Conservation (phyloP, 1,140 invertebrate genomes). For the Solenopsis invicta region DNA sequence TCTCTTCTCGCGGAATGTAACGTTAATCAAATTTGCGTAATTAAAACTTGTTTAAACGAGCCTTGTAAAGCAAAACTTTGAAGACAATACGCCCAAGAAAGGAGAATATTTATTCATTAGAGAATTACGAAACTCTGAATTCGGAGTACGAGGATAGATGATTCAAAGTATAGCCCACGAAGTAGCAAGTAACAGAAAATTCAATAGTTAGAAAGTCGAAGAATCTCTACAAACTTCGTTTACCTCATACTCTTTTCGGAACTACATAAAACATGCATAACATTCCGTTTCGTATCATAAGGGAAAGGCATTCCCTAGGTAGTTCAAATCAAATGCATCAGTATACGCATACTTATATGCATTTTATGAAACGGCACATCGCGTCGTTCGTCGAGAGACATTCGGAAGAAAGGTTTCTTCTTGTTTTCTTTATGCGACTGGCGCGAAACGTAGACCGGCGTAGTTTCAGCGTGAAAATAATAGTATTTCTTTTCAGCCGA, state of each 20-base stretch:
- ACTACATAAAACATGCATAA: slow-evolving; percentile 4
- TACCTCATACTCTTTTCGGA: neutral
- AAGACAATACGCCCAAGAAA: slow-evolving; percentile 39
- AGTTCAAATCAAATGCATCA: slow-evolving; percentile 7
- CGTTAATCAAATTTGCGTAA: slow-evolving; percentile 50
- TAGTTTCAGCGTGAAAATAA: slow-evolving; percentile 35
- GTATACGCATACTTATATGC: neutral
- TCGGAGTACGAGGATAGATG: neutral
- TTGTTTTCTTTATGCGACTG: slow-evolving; percentile 15
- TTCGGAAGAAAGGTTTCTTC: neutral
- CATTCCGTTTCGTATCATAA: slow-evolving; percentile 26
- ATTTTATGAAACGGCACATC: slow-evolving; percentile 17
- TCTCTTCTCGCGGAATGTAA: slow-evolving; percentile 14
- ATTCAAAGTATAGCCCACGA: neutral
- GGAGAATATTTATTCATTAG: slow-evolving; percentile 53
- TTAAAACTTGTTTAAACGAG: slow-evolving; percentile 37
- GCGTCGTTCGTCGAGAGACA: neutral
- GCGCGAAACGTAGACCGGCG: neutral
- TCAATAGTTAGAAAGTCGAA: slow-evolving; percentile 25
- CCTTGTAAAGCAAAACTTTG: slow-evolving; percentile 23
- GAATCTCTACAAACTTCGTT: slow-evolving; percentile 24
- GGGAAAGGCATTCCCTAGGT: neutral
- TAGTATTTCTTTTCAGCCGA: slow-evolving; percentile 12
- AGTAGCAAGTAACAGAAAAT: slow-evolving; percentile 25
- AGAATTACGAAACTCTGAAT: slow-evolving; percentile 20